A percentile compares a stretch with the other conserved stretches of the same genome.
Conservation (phyloP, 2,888 invertebrate genomes). For the Rotaria macrura region DNA sequence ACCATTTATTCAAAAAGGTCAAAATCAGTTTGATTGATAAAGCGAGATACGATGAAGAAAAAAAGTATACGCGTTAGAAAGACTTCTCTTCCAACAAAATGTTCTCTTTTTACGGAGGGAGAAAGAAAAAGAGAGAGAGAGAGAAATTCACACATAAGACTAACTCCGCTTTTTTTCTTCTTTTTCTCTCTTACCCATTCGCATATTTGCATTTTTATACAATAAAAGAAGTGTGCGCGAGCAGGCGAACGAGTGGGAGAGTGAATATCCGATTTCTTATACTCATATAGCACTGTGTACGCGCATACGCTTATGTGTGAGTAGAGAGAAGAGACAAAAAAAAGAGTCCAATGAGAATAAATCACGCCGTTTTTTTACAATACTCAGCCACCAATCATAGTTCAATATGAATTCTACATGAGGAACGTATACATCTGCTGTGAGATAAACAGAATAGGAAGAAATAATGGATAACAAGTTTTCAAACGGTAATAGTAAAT, state of each 20-base stretch:
- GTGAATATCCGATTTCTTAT: background rate
- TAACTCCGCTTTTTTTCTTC: background rate
- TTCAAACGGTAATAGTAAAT: background rate
- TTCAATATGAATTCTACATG: background rate
- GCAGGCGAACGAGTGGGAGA: background rate
- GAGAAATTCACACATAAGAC: background rate
- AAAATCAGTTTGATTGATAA: slow-evolving; percentile 20
- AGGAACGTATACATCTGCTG: background rate
- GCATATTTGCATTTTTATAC: slow-evolving; percentile 11
- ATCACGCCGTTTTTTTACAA: slow-evolving; percentile 1
- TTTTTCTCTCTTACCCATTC: background rate
- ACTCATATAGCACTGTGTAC: background rate
- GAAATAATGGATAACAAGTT: background rate
- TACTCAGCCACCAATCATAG: background rate
- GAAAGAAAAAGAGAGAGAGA: background rate
- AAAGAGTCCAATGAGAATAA: background rate
- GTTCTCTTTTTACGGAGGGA: background rate
- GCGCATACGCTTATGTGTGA: background rate
- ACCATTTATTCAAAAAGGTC: slow-evolving; percentile 22
- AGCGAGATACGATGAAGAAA: background rate
- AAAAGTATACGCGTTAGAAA: background rate
- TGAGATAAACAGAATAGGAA: background rate
- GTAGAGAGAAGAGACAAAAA: background rate
- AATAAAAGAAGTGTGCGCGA: slow-evolving; percentile 3
- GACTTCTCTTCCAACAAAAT: background rate